Evolutionary conservation across 2,113 vertebrate species (phyloP), one percentile per base, ranked within the genome.

Genomic region (Willisornis vidua): DNA sequence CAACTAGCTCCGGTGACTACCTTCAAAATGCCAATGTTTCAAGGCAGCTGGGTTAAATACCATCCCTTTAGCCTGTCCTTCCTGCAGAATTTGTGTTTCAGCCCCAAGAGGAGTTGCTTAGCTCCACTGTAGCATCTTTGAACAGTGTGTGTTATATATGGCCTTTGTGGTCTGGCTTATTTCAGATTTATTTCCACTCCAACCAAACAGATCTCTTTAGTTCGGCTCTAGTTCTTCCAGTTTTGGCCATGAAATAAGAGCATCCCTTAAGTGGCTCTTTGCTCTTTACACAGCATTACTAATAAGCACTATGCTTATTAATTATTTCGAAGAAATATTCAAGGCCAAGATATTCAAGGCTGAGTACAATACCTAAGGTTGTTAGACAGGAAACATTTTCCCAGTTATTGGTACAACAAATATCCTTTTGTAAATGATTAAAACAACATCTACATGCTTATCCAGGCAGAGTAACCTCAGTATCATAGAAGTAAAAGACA

Each of bases 181-280:
- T 80, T 63, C n/a, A 94, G 51, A 66, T 76, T 89, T 83, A 73
- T 89, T 93, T 85, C 51, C 85, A 76, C 43, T 83, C 37, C 59
- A 89, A n/a, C 10, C 19, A 45, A 70, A 81, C 15, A 93, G 55
- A 93, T 14, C 22, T 79, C 77, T 91, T 72, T 51, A 87, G 71
- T 96, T 95, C 12, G 9, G 67, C 43, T 94, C 58, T 35, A 70
- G 46, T 85, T 96, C 59, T 75, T 94, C 33, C 12, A 1, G 18
- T 79, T 95, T 93, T 76, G 81, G 78, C 67, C 39, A 58, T 43
- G 41, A 87, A 93, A 62, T 31, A 87, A 52, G 19, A 70, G 39
- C 13, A 19, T 79, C 62, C 70, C 70, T 89, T 87, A 91, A 95
- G 58, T 58, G 67, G 22, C 20, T 85, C 29, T 91, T 93, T 85